Percentiles rank a stretch among this genome's conserved stretches.
Conservation (phyloP, 92 coral and sea anemone species). For the Phenganax subtilis region DNA sequence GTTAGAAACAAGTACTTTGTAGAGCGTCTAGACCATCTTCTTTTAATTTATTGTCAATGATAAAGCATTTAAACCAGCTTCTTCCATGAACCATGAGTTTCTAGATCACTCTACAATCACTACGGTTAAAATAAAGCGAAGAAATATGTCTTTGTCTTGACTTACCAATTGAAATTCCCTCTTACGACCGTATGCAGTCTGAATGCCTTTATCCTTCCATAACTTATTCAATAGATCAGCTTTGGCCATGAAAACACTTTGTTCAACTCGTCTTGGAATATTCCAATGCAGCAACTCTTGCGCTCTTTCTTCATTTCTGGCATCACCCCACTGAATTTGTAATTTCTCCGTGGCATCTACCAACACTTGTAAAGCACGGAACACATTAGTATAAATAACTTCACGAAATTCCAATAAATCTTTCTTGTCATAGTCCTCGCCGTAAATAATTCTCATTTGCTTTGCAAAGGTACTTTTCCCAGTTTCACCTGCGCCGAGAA, state of each 20-base stretch:
- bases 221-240: slow-evolving; percentile 67
- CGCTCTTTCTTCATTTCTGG: slow-evolving; percentile 58
- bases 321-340: slow-evolving; percentile 74
- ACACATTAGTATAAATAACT: slow-evolving; percentile 86
- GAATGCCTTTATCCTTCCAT: slow-evolving; percentile 90
- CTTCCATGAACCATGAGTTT: no score
- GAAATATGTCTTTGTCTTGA: not conserved
- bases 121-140: not conserved
- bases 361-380: slow-evolving; percentile 90
- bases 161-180: slow-evolving; percentile 99
- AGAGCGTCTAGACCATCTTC: no score
- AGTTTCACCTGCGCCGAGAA: slow-evolving; percentile 97
- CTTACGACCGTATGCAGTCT: slow-evolving; percentile 75
- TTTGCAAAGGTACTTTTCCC: slow-evolving; percentile 96
- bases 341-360: slow-evolving; percentile 94
- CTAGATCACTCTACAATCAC: not conserved
- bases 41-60: no score
- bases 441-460: slow-evolving; percentile 99
- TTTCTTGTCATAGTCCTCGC: slow-evolving; percentile 81
- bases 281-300: slow-evolving; percentile 74
- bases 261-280: slow-evolving; percentile 82
- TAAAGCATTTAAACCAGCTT: no score
- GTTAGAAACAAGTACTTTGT: no score
- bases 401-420: slow-evolving; percentile 88
- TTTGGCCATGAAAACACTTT: slow-evolving; percentile 71